Conservation (phyloP, 2,113 vertebrate genomes). For the Microcebus tavaratra region DNA sequence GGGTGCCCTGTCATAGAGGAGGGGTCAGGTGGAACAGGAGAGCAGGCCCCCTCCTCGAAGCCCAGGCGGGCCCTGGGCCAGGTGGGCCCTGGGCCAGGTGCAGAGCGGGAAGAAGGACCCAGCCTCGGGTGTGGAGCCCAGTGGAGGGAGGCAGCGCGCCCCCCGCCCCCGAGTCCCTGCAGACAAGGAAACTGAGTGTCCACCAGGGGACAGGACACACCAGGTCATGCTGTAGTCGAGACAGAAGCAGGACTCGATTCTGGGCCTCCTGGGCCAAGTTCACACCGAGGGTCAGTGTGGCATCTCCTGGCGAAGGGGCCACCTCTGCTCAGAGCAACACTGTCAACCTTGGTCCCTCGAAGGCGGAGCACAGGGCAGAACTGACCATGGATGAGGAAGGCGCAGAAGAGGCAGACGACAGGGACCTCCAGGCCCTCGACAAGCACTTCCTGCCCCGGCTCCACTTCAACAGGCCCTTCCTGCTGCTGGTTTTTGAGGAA, state of each 20-base stretch:
- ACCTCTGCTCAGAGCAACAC: not conserved
- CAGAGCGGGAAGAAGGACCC: not conserved
- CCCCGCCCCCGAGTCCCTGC: no score
- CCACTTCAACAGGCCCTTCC: slow-evolving; percentile 84
- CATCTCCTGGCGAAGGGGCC: not conserved
- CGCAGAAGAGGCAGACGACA: slow-evolving; percentile 84
- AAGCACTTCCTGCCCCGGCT: fast-evolving
- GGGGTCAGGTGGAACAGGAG: not conserved
- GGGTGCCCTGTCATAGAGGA: not conserved
- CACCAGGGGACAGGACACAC: not conserved
- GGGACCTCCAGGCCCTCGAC: not conserved
- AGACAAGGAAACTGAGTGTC: not conserved
- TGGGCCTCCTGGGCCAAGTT: not conserved
- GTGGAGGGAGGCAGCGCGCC: no score
- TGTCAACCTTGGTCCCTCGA: not conserved
- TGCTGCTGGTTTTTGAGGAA: slow-evolving; percentile 83
- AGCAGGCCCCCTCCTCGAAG: fast-evolving
- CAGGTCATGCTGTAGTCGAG: not conserved
- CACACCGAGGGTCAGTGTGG: not conserved
- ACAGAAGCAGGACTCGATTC: not conserved
- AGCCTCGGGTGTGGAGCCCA: not conserved
- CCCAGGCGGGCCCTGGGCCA: not conserved
- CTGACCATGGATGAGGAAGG: slow-evolving; percentile 88
- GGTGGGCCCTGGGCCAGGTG: not conserved
- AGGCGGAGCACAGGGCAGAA: slow-evolving; percentile 86